These are phyloP conservation scores for Lethocerus indicus DNA, from an alignment of 1,140 invertebrate species.

Conservation along the genomic window DNA sequence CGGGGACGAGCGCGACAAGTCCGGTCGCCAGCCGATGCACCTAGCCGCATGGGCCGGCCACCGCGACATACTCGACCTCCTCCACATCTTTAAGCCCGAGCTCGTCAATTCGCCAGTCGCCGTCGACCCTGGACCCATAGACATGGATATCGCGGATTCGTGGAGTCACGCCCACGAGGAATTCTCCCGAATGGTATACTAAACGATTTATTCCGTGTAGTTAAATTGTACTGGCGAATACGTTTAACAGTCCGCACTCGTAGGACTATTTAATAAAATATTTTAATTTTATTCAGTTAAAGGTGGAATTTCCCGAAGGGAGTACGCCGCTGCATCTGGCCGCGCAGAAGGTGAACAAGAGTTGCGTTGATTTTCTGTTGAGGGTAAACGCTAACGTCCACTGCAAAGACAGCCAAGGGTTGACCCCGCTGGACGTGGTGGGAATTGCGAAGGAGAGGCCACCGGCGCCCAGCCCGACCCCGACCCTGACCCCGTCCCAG, in stretches of 20 bases:
- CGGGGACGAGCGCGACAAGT: slow-evolving; percentile 22
- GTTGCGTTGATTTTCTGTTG: slow-evolving; percentile 26
- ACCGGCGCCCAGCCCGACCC: not conserved
- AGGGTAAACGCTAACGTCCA: slow-evolving; percentile 27
- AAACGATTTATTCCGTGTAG: no score
- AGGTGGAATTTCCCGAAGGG: slow-evolving; percentile 5
- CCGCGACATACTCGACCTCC: slow-evolving; percentile 21
- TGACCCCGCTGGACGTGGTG: slow-evolving; percentile 29
- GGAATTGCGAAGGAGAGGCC: slow-evolving; percentile 15
- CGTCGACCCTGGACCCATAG: slow-evolving; percentile 15
- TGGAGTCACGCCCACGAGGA: slow-evolving; percentile 17
- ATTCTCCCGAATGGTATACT: slow-evolving; percentile 10
- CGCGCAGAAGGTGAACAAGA: slow-evolving; percentile 23
- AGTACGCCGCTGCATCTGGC: slow-evolving; percentile 29
- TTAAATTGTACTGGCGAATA: no score
- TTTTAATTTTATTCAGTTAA: not conserved
- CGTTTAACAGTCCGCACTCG: no score
- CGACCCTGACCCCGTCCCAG: not conserved
- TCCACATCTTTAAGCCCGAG: not conserved
- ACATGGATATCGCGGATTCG: slow-evolving; percentile 12
- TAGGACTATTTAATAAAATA: no score
- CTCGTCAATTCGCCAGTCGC: not conserved
- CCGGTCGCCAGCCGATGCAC: slow-evolving; percentile 28
- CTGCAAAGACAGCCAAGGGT: slow-evolving; percentile 24
- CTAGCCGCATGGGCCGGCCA: slow-evolving; percentile 28